Conservation (phyloP, 2,888 invertebrate species). For the Matsumyia berberina region DNA sequence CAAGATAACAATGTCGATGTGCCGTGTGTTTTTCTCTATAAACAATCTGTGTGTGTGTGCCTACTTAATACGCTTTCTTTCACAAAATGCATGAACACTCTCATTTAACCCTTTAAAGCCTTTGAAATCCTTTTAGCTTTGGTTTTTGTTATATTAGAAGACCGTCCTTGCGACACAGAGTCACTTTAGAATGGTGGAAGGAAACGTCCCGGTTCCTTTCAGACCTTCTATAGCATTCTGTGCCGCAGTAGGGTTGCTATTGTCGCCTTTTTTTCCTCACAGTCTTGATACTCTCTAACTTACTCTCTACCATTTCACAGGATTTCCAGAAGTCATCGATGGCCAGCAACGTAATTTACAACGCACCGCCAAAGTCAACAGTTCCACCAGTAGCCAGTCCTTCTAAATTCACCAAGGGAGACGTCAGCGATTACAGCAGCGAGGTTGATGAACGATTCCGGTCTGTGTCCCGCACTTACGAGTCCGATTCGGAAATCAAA, state of each 20-base stretch:
- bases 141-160: not conserved
- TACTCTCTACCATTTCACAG: slow-evolving; percentile 81
- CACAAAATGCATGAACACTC: slow-evolving; percentile 21
- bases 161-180: slow-evolving; percentile 6
- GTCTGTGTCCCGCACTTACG: slow-evolving; percentile 86
- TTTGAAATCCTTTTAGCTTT: slow-evolving; percentile 3
- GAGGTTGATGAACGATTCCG: slow-evolving; percentile 88
- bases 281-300: slow-evolving; percentile 11
- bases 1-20: slow-evolving; percentile 3
- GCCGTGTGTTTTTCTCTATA: not conserved
- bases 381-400: slow-evolving; percentile 79
- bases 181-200: not conserved
- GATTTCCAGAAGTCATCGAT: slow-evolving; percentile 86
- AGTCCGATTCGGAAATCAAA: slow-evolving; percentile 85
- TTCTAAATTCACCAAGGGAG: slow-evolving; percentile 78
- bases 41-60: not conserved
- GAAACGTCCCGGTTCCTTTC: too few relatives aligned
- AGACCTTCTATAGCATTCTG: not conserved
- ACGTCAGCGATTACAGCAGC: slow-evolving; percentile 90
- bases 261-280: slow-evolving; percentile 28
- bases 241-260: not conserved
- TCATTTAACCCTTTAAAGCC: slow-evolving; percentile 11
- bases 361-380: slow-evolving; percentile 84
- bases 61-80: slow-evolving; percentile 6
- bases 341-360: slow-evolving; percentile 84